These are phyloP conservation scores for Anguilla anguilla DNA, from an alignment of 2,797 vertebrate species.

Conservation along the genomic window DNA sequence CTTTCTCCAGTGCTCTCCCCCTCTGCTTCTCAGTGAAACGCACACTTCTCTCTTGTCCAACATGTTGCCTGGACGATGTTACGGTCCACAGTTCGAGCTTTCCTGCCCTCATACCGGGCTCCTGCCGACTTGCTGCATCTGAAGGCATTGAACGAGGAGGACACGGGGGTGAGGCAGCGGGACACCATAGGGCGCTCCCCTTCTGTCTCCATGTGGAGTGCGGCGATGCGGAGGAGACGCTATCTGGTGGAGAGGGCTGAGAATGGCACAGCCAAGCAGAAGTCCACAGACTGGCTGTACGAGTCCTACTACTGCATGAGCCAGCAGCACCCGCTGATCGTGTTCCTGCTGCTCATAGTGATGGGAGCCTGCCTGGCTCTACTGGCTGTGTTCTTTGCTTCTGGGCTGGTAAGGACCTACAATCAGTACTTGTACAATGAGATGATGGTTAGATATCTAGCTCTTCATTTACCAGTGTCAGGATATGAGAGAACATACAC, in stretches of 20 bases:
- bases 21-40: conserved; percentile 51
- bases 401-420: conserved; percentile 87
- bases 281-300: conserved; percentile 89
- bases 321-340: conserved; percentile 98
- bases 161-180: conserved; percentile 10
- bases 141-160: conserved; percentile 31
- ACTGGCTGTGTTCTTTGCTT: conserved; percentile 94
- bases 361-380: conserved; percentile 95
- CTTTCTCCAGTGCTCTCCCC: conserved; percentile 44
- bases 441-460: conserved; percentile 21
- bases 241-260: conserved; percentile 74
- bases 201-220: conserved; percentile 80
- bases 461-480: conserved; percentile 23
- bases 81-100: conserved; percentile 32
- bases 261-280: conserved; percentile 54
- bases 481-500: not conserved
- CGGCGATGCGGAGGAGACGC: conserved; percentile 77
- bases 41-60: conserved; percentile 44
- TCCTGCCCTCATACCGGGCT: conserved; percentile 36
- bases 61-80: conserved; percentile 49
- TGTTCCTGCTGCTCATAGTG: conserved; percentile 95
- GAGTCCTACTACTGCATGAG: conserved; percentile 95
- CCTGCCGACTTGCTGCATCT: conserved; percentile 38
- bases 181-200: conserved; percentile 40
- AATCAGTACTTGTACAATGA: conserved; percentile 11